phyloP scores from a whole-genome alignment of 92 coral and sea anemone species.

The Heteractis magnifica region DNA sequence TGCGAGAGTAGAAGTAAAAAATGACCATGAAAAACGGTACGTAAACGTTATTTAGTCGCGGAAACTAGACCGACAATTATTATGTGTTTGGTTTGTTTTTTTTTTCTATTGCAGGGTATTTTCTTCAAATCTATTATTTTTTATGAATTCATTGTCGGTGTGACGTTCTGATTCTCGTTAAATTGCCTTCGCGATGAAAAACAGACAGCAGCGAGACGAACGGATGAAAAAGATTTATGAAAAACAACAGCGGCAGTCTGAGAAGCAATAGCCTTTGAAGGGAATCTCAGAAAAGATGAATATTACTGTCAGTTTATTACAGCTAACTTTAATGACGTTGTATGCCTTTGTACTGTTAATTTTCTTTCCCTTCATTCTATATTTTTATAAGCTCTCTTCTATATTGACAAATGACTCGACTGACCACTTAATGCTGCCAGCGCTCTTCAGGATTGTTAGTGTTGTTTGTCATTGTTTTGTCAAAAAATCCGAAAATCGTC shows the following conservation, averaged over 20 bases:
- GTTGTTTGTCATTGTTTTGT: slow-evolving; percentile 24
- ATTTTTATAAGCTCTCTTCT: not conserved
- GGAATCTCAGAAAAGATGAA: not conserved
- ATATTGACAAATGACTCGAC: slow-evolving; percentile 11
- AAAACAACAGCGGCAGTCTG: not conserved
- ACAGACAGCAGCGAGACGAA: not conserved
- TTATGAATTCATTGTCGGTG: too few species aligned
- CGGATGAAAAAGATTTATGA: not conserved
- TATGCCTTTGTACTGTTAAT: not conserved
- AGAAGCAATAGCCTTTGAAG: too few species aligned
- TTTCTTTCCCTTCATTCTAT: not conserved
- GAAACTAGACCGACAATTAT: too few species aligned
- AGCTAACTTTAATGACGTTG: not conserved
- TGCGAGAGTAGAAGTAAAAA: not conserved
- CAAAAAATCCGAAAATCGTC: not conserved
- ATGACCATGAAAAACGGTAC: not conserved
- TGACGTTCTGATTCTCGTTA: too few species aligned
- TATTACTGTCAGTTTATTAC: not conserved
- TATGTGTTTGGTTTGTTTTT: too few species aligned
- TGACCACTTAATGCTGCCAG: slow-evolving; percentile 10
- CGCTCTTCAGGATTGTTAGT: not conserved
- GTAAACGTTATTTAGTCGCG: not conserved
- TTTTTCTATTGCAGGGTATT: too few species aligned
- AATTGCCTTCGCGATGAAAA: not conserved
- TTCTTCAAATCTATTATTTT: too few species aligned